phyloP scores from a whole-genome alignment of 2,888 invertebrate species.

The Pachydiplax longipennis region DNA sequence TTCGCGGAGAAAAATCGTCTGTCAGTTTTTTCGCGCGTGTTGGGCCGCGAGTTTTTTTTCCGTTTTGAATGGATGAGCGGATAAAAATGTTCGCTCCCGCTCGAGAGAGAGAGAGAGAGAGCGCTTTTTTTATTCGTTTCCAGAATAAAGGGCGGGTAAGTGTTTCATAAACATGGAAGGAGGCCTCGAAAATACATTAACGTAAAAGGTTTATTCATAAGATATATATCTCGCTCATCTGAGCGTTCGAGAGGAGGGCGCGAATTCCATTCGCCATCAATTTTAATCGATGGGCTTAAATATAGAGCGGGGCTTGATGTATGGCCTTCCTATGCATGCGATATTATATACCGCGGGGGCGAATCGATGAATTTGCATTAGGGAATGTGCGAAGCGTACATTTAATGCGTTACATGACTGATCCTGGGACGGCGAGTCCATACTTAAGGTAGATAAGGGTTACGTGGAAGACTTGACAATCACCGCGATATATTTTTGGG shows the following conservation, averaged over 20 bases:
- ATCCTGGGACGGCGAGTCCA: too few species aligned
- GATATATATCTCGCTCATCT: not conserved
- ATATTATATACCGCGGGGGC: not conserved
- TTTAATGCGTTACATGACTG: too few species aligned
- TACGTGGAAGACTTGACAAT: too few species aligned
- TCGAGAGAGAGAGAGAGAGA: too few species aligned
- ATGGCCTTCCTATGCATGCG: not conserved
- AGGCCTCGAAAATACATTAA: not conserved
- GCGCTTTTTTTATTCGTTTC: not conserved
- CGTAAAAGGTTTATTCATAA: not conserved
- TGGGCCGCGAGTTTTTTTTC: not conserved
- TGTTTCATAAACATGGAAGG: not conserved
- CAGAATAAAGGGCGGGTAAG: not conserved
- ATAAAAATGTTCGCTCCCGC: not conserved
- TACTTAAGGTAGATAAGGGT: too few species aligned
- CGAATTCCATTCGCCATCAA: not conserved
- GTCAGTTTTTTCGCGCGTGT: not conserved
- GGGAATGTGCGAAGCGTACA: not conserved
- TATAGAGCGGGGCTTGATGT: not conserved
- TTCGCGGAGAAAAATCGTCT: not conserved
- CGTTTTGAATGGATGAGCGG: conserved; percentile 6
- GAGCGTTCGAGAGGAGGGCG: not conserved
- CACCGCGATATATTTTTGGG: too few species aligned
- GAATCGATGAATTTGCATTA: not conserved
- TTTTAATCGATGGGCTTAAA: not conserved